Base-by-base conservation (phyloP, 2,113 vertebrate genomes). In the Apodemus speciosus region DNA sequence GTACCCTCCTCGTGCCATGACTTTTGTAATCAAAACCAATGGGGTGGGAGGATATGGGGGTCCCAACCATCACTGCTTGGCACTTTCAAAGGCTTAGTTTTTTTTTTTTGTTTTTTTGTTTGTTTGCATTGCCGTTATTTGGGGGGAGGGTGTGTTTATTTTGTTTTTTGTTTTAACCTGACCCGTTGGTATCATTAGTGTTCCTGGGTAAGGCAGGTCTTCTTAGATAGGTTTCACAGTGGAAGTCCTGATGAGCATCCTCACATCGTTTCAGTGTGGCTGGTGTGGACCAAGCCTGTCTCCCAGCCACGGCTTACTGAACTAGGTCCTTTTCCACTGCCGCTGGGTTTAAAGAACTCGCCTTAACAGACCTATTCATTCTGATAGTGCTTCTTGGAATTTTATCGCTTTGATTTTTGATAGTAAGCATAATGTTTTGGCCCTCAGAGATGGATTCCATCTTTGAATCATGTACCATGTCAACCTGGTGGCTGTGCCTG, bases 341-440 rank as follows among this genome's bases (percentile, higher is more conserved):
- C 62, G 3, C 84, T 38, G 10, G 66, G 53, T 6, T 53, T 9
- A 25, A 56, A 83, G n/a, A 83, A 13, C 56, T 49, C 35, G 2
- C 27, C 32, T 53, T 1, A 79, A 85, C 62, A 64, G 35, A 4
- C 64, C 64, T 21, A 2, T 51, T 20, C 51, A 0, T 1, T 58
- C 66, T 25, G 8, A 3, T 0, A 20, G 51, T 0, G 0, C 2
- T 3, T 2, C 79, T 0, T 71, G 27, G 49, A 49, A 58, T 60
- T 32, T 58, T 16, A 0, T 51, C 49, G 14, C 76, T 85, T 49
- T 10, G 10, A 25, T 60, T 91, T 71, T 76, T 32, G 27, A 64
- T 30, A 0, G 9, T 73, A 43, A 68, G 20, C 51, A 56, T 60
- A 89, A 80, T 75, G 35, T 35, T 66, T 72, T 32, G 51, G 40